Evolutionary conservation across 1,140 invertebrate species (phyloP), one percentile per base, ranked within the genome.

Genomic region (Portunus trituberculatus): DNA sequence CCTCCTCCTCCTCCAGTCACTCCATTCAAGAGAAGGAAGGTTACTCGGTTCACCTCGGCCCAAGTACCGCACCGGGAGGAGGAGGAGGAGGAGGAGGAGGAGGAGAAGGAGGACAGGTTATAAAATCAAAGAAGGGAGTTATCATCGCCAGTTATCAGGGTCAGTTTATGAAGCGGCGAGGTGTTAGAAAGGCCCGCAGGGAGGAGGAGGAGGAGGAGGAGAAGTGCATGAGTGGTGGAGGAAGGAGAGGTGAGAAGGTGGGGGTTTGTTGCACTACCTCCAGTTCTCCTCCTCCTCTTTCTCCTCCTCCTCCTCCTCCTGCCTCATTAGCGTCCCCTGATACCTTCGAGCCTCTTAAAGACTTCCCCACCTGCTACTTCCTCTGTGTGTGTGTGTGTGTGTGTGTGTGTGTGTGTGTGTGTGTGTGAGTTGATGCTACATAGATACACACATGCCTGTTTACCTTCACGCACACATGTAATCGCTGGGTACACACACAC

Each of bases 61-160:
- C 52, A 59, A 59, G 52, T 59, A 20, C 52, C 10, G 52, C 52
- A 76, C 20, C 12, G 20, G 52, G 52, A 59, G 52, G 52, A 59
- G 52, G 52, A 59, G 52, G 52, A 59, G 52, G 52, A 59, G 20
- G 52, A 59, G 52, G 86, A 59, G 52, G 52, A 59, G 52, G 8
- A 59, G 52, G 67, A 59, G 52, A 25, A 31, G 92, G 46, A 31
- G 46, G 48, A 87, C 92, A 93, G 92, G 92, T 87, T 87, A 93
- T 93, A 59, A 87, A 52, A 87, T 84, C 92, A 86, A 83, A 45
- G n/a, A 48, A 93, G 83, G 45, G 48, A 83, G 83, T 87, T 87
- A 93, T 93, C 92, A 52, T 45, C 67, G 92, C 84, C 31, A 48
- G 82, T 52, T 93, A 93, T 93, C 92, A 7, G 82, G 82, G 82